Conservation (phyloP, 2,113 vertebrate species). For the Ivindomyrus marchei region DNA sequence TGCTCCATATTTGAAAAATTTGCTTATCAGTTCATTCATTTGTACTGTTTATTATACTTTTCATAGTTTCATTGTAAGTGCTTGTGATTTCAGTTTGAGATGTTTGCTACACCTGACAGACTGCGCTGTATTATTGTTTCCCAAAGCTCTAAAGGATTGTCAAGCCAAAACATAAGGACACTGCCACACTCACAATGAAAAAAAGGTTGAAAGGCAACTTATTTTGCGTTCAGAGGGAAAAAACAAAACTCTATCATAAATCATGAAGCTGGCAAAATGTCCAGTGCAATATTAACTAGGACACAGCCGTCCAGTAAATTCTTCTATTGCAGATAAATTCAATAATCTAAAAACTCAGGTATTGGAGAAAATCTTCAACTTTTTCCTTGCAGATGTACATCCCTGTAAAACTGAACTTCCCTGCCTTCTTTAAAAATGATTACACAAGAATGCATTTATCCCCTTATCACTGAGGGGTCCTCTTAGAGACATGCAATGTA, state of each 20-base stretch:
- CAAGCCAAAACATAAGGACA: constrained; percentile 17
- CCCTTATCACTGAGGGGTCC: constrained; percentile 19
- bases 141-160: constrained; percentile 35
- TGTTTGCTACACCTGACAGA: background rate
- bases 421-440: constrained; percentile 4
- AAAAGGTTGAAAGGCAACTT: constrained; percentile 28
- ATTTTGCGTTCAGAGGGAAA: constrained; percentile 28
- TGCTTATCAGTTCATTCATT: constrained; percentile 9
- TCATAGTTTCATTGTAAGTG: background rate
- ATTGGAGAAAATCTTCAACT: constrained; percentile 1
- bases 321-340: constrained; percentile 16
- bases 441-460: constrained; percentile 18
- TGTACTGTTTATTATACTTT: background rate
- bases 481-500: constrained; percentile 35
- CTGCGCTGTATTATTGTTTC: background rate
- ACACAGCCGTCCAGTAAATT: constrained; percentile 11
- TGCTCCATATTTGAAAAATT: background rate
- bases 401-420: constrained; percentile 4
- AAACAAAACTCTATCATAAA: background rate
- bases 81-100: background rate
- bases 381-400: background rate
- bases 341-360: background rate
- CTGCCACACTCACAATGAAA: background rate
- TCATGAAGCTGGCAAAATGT: constrained; percentile 9
- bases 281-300: constrained; percentile 8